These are phyloP conservation scores for Anhinga anhinga DNA, from an alignment of 2,113 vertebrate genomes.

Conservation along the genomic window DNA sequence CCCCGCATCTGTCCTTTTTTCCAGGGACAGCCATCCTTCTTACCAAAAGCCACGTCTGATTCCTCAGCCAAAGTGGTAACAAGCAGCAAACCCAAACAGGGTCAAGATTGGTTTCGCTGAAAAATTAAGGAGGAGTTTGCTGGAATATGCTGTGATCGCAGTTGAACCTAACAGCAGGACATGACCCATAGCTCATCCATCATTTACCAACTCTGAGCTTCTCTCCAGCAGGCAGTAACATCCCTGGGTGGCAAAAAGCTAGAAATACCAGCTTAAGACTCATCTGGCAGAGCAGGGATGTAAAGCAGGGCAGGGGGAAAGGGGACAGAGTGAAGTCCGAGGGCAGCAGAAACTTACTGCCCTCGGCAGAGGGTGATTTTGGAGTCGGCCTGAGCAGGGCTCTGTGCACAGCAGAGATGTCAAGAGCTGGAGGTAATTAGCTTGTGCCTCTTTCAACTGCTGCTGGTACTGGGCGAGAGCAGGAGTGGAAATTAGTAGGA, in stretches of 20 bases:
- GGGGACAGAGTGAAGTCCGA: not conserved
- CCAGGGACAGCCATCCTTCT: not conserved
- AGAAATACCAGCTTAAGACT: not conserved
- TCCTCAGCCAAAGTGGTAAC: not conserved
- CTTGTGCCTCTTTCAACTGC: not conserved
- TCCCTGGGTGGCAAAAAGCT: not conserved
- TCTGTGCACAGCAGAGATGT: not conserved
- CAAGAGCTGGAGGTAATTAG: not conserved
- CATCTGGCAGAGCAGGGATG: not conserved
- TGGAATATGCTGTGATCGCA: not conserved
- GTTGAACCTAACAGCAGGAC: not conserved
- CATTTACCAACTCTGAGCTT: not conserved
- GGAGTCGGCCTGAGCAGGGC: not conserved
- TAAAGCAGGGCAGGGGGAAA: not conserved
- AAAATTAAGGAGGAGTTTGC: not conserved
- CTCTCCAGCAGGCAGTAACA: not conserved
- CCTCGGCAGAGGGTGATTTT: not conserved
- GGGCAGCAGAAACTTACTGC: not conserved
- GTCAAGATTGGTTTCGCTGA: not conserved
- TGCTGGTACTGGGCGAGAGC: not conserved
- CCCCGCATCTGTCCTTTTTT: not conserved
- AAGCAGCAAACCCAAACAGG: not conserved
- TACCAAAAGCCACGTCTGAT: not conserved
- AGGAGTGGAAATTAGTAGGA: not conserved
- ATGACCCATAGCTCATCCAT: not conserved